A percentile compares a stretch with the other conserved stretches of the same genome.
Conservation (phyloP, 2,888 invertebrate species). For the Atrina japonica region DNA sequence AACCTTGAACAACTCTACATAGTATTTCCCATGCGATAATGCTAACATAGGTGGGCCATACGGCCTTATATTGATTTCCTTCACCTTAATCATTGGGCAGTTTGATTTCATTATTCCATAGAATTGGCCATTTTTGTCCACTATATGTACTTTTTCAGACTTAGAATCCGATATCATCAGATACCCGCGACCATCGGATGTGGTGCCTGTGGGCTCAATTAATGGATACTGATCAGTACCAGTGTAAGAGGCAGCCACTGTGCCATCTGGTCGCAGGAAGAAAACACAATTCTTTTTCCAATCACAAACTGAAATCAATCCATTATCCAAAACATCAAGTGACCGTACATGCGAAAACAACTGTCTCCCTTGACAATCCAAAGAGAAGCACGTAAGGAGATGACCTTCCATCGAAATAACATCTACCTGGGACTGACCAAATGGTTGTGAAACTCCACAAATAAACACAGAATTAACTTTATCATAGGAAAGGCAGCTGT, state of each 20-base stretch:
- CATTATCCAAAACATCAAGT: slow-evolving; percentile 17
- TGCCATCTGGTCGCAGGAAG: slow-evolving; percentile 16
- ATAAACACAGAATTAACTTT: neutral
- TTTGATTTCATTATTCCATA: slow-evolving; percentile 13
- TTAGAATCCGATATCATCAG: slow-evolving; percentile 24
- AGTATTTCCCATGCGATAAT: slow-evolving; percentile 14
- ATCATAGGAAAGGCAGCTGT: slow-evolving; percentile 18
- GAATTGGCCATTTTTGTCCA: slow-evolving; percentile 1
- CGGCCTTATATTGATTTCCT: slow-evolving; percentile 23
- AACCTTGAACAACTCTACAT: slow-evolving; percentile 17
- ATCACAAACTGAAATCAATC: slow-evolving; percentile 20
- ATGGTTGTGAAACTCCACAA: slow-evolving; percentile 22
- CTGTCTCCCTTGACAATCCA: neutral
- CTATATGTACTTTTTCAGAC: slow-evolving; percentile 9
- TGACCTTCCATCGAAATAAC: slow-evolving; percentile 6
- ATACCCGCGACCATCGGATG: slow-evolving; percentile 25
- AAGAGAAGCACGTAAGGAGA: slow-evolving; percentile 3
- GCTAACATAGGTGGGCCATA: slow-evolving; percentile 17
- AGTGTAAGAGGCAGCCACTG: slow-evolving; percentile 1
- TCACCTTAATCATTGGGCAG: slow-evolving; percentile 7
- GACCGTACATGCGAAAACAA: slow-evolving; percentile 11
- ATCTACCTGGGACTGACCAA: slow-evolving; percentile 28
- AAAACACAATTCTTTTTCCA: slow-evolving; percentile 22
- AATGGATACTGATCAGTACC: slow-evolving; percentile 8
- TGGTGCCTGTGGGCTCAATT: slow-evolving; percentile 20